These are phyloP conservation scores for Thalassaphorura encarpata DNA, from an alignment of 1,140 invertebrate genomes.

Conservation along the genomic window DNA sequence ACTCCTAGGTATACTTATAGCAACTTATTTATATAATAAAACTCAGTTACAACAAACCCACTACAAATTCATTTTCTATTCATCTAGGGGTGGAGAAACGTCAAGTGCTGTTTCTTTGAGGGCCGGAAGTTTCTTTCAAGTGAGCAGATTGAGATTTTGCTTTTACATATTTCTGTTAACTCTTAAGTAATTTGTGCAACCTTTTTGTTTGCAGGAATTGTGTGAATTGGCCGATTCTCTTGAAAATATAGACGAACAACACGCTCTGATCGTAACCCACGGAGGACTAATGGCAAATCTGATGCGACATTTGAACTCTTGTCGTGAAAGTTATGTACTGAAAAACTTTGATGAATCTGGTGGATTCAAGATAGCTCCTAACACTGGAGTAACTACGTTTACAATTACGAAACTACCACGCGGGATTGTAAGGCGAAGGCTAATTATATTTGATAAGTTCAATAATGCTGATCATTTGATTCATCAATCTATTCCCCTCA, in stretches of 20 bases:
- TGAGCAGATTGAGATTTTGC: not conserved
- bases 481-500: too few relatives aligned
- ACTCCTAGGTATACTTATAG: too few relatives aligned
- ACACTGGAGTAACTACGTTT: slow-evolving; percentile 25
- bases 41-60: too few relatives aligned
- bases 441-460: slow-evolving; percentile 12
- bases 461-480: slow-evolving; percentile 14
- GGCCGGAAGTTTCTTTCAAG: slow-evolving; percentile 7
- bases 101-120: slow-evolving; percentile 7
- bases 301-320: slow-evolving; percentile 10
- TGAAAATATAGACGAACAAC: not conserved
- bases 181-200: too few relatives aligned
- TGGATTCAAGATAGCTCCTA: slow-evolving; percentile 4
- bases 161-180: not conserved
- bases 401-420: too few relatives aligned
- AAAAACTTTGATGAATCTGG: slow-evolving; percentile 4
- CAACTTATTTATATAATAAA: too few relatives aligned
- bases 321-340: not conserved
- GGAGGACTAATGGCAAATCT: slow-evolving; percentile 19
- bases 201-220: slow-evolving; percentile 13
- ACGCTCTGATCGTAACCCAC: slow-evolving; percentile 20
- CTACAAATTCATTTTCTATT: too few relatives aligned
- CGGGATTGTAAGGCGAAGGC: not conserved
- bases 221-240: slow-evolving; percentile 2
- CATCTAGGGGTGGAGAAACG: too few relatives aligned